Evolutionary conservation across 2,888 invertebrate species (phyloP), one percentile per base, ranked within the genome.

Genomic region (Cactoblastis cactorum): DNA sequence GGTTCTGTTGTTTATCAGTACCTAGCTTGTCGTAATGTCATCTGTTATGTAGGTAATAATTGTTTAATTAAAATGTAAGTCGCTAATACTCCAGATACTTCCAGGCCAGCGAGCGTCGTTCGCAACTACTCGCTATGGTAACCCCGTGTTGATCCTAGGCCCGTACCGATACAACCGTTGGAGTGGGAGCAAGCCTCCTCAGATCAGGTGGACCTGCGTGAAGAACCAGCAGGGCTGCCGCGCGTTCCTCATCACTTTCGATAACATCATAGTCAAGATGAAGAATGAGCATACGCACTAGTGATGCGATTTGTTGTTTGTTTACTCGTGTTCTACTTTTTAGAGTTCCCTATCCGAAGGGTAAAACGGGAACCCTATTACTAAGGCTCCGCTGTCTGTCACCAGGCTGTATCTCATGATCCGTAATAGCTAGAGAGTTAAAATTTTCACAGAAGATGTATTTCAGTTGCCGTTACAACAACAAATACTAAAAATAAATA

Each of bases 111-210:
- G 19, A 12, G 41, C 53, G 37, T 34, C 35, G 4, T 76, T 73
- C 49, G 72, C 70, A 45, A 67, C 38, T 17, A 74, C 84, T 1
- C 74, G 83, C 3, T 80, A 51, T 45, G 86, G 85, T 0, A 83
- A 83, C 50, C 86, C 85, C 1, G 83, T 85, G 24, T 72, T 86
- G 35, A 67, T 76, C 3, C 55, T 71, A 2, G 79, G 79, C 1
- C 59, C 53, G 8, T 76, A 79, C 52, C 65, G 78, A n/a, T 83
- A 69, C 61, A 76, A 80, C 58, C 67, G 64, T 35, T 76, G 75
- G 77, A 77, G 71, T 18, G 72, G 76, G 39, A 76, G 77, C 57
- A 73, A 62, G 43, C 77, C 76, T 0, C 67, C 68, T 0, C 66
- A 69, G 47, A 59, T 69, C 11, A 61, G 80, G 2, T 83, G 82